Base-by-base conservation (phyloP, 2,888 invertebrate genomes). In the Eupithecia subfuscata region DNA sequence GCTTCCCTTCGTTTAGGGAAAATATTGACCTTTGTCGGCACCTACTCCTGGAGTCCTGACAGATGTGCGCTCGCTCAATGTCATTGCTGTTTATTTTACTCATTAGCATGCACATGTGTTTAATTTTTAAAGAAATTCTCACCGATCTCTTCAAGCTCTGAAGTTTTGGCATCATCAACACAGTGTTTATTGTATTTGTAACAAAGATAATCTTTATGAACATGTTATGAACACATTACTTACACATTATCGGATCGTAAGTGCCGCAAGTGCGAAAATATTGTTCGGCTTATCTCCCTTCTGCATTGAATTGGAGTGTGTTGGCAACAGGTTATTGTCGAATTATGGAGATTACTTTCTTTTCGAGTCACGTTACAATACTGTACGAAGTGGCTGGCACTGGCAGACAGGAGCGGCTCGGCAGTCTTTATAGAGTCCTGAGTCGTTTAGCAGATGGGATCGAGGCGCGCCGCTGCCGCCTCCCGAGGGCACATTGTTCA, bases 401-500 rank as follows among this genome's bases (percentile, higher is more conserved):
- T 40, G 40, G 1, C 70, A 69, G 68, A 76, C 84, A 86, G 86
- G 85, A 87, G 85, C 81, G 80, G 83, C 88, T 87, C 90, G 91
- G 85, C 83, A 85, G 78, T 84, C 83, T 85, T 87, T 89, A 89
- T 91, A 87, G 90, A 90, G 91, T 88, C 85, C 87, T 90, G 89
- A 87, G 85, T 89, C 87, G 88, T 84, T 83, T 86, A 90, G 90
- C 91, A 92, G 91, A 92, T 92, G 91, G 87, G 89, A 84, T 88
- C 85, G 88, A 86, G 88, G 87, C 88, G 86, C 65, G 85, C 86
- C 87, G 85, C 82, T 83, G 85, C 86, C 87, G 83, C 84, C 82
- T 82, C 77, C 81, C 89, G 89, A 87, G 85, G 88, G 85, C 89
- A 90, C 92, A 91, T 93, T 93, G 92, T 92, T 91, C 89, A 84